Base-by-base conservation (phyloP, 2,113 vertebrate species). In the Pelecanoides urinatrix region DNA sequence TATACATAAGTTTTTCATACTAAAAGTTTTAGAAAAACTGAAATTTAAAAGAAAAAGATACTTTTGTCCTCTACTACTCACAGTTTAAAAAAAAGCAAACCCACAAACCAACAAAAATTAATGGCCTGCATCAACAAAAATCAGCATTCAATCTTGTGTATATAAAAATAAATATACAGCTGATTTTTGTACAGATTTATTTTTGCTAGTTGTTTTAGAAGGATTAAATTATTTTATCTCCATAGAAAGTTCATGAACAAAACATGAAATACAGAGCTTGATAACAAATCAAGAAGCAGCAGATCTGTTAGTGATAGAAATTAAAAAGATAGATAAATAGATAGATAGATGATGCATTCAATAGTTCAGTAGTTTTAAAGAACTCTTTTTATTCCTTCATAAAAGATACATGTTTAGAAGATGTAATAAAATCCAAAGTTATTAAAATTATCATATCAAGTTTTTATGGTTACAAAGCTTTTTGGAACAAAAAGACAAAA, bases 151-250 rank as follows among this genome's bases (percentile, higher is more conserved):
- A 26, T 58, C 1, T 7, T 13, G 1, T 21, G 9, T 11, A 23
- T 27, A 45, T n/a, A 27, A 59, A 93, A 66, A 56, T 29, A 66
- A 59, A 72, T 9, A 16, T 11, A n/a, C 0, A 0, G 6, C 8
- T 68, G 2, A 38, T 49, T 32, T 85, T 72, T 78, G 7, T 3
- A 68, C 6, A 76, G 9, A 70, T 83, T 79, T 94, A 16, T 16
- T 59, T 79, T 79, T 90, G 1, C 5, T 49, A 6, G 4, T 16
- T 86, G 1, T 36, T 82, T 88, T 45, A 26, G 15, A 72, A 67
- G 2, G 4, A 38, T 42, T 42, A 71, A 53, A 20, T 52, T 44
- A 34, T 83, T 85, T 79, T 1, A 42, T 45, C 11, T 63, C 3
- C 11, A 47, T 6, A 52, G 16, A 55, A 44, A 38, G 2, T 65